phyloP scores from a whole-genome alignment of 1,140 invertebrate genomes.

The Oryzaephilus surinamensis region DNA sequence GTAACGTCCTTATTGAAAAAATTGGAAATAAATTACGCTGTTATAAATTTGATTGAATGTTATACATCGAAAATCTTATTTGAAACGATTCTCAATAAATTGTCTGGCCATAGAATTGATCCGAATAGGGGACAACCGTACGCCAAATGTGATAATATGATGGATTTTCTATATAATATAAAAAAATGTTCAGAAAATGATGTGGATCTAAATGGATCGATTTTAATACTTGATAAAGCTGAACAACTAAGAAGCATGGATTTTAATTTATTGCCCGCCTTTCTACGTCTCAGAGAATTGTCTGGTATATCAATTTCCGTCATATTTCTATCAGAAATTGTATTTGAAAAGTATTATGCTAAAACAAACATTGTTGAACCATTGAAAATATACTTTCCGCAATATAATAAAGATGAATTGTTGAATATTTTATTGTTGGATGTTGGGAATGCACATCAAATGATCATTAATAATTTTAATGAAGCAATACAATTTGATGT shows the following conservation, averaged over 20 bases:
- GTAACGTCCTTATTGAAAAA: slow-evolving; percentile 46
- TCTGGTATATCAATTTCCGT: slow-evolving; percentile 60
- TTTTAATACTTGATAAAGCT: slow-evolving; percentile 68
- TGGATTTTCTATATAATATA: slow-evolving; percentile 57
- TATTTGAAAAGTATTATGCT: slow-evolving; percentile 67
- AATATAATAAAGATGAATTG: slow-evolving; percentile 71
- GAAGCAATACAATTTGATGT: slow-evolving; percentile 39
- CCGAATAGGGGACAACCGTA: slow-evolving; percentile 30
- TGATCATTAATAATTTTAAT: slow-evolving; percentile 21
- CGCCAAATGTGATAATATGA: slow-evolving; percentile 58
- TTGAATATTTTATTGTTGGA: slow-evolving; percentile 55
- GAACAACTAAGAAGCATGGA: slow-evolving; percentile 66
- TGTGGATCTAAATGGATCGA: slow-evolving; percentile 38
- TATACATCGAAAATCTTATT: slow-evolving; percentile 63
- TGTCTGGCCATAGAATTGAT: no score
- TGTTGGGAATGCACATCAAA: slow-evolving; percentile 24
- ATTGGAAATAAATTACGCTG: slow-evolving; percentile 49
- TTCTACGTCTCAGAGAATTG: slow-evolving; percentile 64
- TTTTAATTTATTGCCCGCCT: slow-evolving; percentile 53
- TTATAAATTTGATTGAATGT: slow-evolving; percentile 75
- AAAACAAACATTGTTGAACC: slow-evolving; percentile 62
- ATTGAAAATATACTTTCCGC: slow-evolving; percentile 65
- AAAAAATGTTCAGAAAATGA: slow-evolving; percentile 31
- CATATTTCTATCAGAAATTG: slow-evolving; percentile 64
- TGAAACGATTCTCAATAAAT: slow-evolving; percentile 58